These are phyloP conservation scores for Oreonectes daqikongensis DNA, from an alignment of 2,797 vertebrate genomes.

Conservation along the genomic window DNA sequence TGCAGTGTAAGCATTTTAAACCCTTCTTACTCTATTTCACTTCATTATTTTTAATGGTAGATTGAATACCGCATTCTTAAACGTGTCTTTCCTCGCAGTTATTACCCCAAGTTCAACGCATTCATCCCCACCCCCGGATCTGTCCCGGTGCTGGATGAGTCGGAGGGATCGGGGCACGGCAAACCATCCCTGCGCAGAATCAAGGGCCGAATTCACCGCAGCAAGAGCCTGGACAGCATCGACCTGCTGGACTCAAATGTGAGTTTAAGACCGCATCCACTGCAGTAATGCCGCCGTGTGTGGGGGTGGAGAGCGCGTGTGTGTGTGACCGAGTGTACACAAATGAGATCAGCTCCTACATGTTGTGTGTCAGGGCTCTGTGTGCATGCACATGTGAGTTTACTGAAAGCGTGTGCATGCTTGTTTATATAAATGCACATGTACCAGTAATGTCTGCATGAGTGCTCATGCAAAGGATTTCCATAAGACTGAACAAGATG, in stretches of 20 bases:
- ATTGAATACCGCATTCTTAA: neutral
- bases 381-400: conserved; percentile 2
- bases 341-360: neutral
- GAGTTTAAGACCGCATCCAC: conserved; percentile 72
- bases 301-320: conserved; percentile 26
- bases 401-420: conserved; percentile 7
- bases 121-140: conserved; percentile 70
- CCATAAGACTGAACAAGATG: conserved; percentile 21
- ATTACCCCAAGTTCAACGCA: conserved; percentile 52
- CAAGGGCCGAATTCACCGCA: conserved; percentile 93
- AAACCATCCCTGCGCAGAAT: conserved; percentile 95
- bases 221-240: conserved; percentile 93
- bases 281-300: conserved; percentile 44
- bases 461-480: conserved; percentile 10
- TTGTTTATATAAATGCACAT: conserved; percentile 29
- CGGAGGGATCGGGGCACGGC: conserved; percentile 83
- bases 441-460: conserved; percentile 31
- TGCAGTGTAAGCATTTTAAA: conserved; percentile 56
- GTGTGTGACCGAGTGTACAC: conserved; percentile 6
- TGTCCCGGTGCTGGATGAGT: conserved; percentile 69
- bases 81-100: conserved; percentile 29
- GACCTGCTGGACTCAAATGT: conserved; percentile 95
- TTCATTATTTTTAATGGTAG: neutral
- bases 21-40: conserved; percentile 7
- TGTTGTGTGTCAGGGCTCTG: neutral